Evolutionary conservation across 2,797 vertebrate genomes (phyloP), one percentile per base, ranked within the genome.

Genomic region (Synanceia verrucosa): DNA sequence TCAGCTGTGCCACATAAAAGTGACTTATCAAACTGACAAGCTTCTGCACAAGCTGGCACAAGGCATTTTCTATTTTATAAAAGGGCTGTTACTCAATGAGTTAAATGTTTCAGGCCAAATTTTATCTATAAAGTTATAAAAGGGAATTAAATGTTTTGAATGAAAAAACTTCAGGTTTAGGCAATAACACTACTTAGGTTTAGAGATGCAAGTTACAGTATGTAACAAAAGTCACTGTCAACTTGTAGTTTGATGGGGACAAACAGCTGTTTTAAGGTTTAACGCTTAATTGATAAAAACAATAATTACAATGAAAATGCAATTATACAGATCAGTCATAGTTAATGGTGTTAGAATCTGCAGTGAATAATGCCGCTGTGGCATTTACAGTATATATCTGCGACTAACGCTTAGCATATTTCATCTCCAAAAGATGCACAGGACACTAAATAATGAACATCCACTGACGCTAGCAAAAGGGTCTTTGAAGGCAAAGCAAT

Each of bases 401-500:
- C 8, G 71, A 36, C 24, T 43, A 26, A 57, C 52, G 18, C n/a
- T n/a, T n/a, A n/a, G 5, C 21, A 74, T 46, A 63, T 57, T 58
- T 79, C 52, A 46, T 57, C 39, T 52, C 44, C 34, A 66, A 78
- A 77, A 58, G 60, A 69, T 48, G 29, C 31, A 31, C 37, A 64
- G 48, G 56, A 66, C 46, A 74, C 47, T 9, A 47, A 53, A 68
- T 84, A 78, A 77, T 61, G 71, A 70, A 50, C 34, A 37, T 70
- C 34, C 23, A 65, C 46, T 46, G 57, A 65, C 68, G 64, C 48
- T 44, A 76, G 74, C 57, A 68, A 77, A 84, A 50, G 3, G 58
- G 46, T 70, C 46, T 73, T 77, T 43, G 58, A 78, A 66, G 37
- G 64, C 29, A 74, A 79, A 77, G 62, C 77, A 77, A 88, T 88